Conservation (phyloP, 2,888 invertebrate genomes). For the Netelia fuscicornis region DNA sequence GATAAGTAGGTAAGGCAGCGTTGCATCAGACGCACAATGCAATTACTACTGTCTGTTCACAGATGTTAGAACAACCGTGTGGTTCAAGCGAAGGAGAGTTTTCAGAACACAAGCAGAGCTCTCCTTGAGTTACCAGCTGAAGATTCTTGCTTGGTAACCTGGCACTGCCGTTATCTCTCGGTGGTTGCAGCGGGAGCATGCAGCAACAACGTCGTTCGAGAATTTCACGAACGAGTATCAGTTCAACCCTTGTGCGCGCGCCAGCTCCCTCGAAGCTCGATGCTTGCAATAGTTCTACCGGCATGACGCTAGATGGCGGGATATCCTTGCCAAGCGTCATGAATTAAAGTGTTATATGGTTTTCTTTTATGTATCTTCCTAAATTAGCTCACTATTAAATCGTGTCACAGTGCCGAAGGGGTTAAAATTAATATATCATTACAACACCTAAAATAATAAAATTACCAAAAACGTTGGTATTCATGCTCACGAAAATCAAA, state of each 20-base stretch:
- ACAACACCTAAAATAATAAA: too few relatives aligned
- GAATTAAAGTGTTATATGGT: too few relatives aligned
- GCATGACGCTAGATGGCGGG: conserved; percentile 60
- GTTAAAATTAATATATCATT: too few relatives aligned
- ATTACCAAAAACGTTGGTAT: too few relatives aligned
- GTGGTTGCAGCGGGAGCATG: conserved; percentile 52
- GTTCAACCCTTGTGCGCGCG: conserved; percentile 32
- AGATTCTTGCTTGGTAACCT: conserved; percentile 20
- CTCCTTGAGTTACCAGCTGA: conserved; percentile 60
- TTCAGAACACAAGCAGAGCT: not conserved
- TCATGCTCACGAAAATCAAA: too few relatives aligned
- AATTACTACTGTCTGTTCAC: not conserved
- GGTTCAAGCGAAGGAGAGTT: conserved; percentile 1
- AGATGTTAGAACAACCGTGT: conserved; percentile 21
- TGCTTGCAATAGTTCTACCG: conserved; percentile 38
- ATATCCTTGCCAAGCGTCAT: too few relatives aligned
- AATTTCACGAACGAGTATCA: conserved; percentile 26
- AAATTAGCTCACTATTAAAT: too few relatives aligned
- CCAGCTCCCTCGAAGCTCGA: conserved; percentile 40
- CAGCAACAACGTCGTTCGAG: conserved; percentile 21
- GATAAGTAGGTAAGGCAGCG: conserved; percentile 42
- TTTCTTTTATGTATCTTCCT: too few relatives aligned
- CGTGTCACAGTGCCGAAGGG: too few relatives aligned
- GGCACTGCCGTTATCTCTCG: conserved; percentile 52
- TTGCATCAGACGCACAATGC: conserved; percentile 1